A percentile compares a stretch with the other conserved stretches of the same genome.
Conservation (phyloP, 2,888 invertebrate species). For the Platycnemis pennipes region DNA sequence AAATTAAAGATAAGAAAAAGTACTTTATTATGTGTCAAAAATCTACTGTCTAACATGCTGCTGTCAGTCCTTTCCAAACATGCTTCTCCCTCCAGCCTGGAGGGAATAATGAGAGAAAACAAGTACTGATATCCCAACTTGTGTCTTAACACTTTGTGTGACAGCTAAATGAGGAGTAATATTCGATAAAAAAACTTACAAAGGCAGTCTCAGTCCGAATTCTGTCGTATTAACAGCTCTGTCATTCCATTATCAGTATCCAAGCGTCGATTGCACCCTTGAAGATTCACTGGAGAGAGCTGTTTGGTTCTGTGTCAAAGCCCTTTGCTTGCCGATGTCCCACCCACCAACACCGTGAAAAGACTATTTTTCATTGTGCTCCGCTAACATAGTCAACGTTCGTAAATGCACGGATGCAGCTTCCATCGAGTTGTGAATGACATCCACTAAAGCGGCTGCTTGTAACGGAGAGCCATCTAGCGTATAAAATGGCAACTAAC, state of each 20-base stretch:
- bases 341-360: slow-evolving; percentile 66
- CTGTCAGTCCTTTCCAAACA: neutral
- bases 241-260: slow-evolving; percentile 53
- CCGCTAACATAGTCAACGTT: slow-evolving; percentile 53
- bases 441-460: slow-evolving; percentile 39
- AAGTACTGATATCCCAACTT: neutral
- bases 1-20: neutral
- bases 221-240: slow-evolving; percentile 38
- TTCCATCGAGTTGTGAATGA: slow-evolving; percentile 62
- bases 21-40: neutral
- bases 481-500: slow-evolving; percentile 42
- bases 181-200: slow-evolving; percentile 22
- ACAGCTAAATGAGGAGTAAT: neutral
- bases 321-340: slow-evolving; percentile 50
- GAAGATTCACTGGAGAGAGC: slow-evolving; percentile 40
- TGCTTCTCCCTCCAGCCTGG: neutral
- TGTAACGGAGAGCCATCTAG: slow-evolving; percentile 52
- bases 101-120: neutral
- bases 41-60: neutral
- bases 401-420: slow-evolving; percentile 56
- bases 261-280: slow-evolving; percentile 26
- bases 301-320: slow-evolving; percentile 58
- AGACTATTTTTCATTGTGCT: slow-evolving; percentile 66
- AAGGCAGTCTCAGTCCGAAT: slow-evolving; percentile 21
- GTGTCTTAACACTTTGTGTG: neutral